These are phyloP conservation scores for Python bivittatus DNA, from an alignment of 2,113 vertebrate species.

Conservation along the genomic window DNA sequence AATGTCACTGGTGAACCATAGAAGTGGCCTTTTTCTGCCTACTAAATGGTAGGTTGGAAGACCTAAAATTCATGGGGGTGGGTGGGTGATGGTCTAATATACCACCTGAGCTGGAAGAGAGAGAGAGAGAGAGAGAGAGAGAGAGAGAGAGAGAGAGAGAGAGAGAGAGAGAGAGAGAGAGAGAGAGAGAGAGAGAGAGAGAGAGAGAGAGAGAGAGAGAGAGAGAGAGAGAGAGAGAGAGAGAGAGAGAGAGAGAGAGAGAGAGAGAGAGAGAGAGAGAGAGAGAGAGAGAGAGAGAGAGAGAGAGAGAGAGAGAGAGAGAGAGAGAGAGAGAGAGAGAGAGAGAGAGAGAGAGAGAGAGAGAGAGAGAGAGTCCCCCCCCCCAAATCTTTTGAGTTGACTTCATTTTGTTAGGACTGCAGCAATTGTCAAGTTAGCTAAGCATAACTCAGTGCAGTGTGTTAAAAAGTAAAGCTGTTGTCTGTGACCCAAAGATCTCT, in stretches of 20 bases:
- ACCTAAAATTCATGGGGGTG: constrained; percentile 13
- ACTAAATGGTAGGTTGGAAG: not conserved
- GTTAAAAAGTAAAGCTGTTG: not conserved
- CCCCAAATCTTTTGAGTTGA: constrained; percentile 2
- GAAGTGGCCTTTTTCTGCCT: not conserved
- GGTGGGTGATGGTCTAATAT: constrained; percentile 37
- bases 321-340: too few species aligned
- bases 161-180: constrained; percentile 32
- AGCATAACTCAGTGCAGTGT: not conserved
- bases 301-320: constrained; percentile 34
- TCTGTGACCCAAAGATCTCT: not conserved
- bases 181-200: constrained; percentile 34
- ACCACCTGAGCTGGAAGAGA: not conserved
- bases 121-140: constrained; percentile 29
- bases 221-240: constrained; percentile 19
- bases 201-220: constrained; percentile 33
- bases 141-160: constrained; percentile 17
- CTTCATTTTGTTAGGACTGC: not conserved
- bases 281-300: constrained; percentile 7
- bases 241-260: constrained; percentile 29
- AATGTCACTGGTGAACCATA: not conserved
- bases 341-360: constrained; percentile 28
- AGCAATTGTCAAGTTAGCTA: not conserved
- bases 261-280: constrained; percentile 37
- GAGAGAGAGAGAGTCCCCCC: not conserved